Conservation (phyloP, 2,888 invertebrate genomes). For the Diaphora mendica region DNA sequence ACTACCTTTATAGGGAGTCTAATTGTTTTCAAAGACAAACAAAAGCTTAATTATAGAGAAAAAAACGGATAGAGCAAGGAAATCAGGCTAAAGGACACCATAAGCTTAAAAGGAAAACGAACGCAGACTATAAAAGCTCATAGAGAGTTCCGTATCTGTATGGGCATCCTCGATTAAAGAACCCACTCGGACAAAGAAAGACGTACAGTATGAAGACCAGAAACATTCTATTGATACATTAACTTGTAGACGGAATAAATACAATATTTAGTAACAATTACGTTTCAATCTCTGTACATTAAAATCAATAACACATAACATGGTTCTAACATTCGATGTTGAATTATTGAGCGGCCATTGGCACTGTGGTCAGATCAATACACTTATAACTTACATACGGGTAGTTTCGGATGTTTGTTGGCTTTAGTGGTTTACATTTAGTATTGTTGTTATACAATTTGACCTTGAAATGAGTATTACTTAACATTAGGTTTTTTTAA, state of each 20-base stretch:
- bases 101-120: neutral
- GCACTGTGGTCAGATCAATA: conserved; percentile 43
- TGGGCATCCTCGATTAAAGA: neutral
- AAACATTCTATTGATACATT: neutral
- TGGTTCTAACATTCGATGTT: conserved; percentile 37
- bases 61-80: too few relatives aligned
- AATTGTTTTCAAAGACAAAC: neutral
- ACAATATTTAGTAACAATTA: conserved; percentile 32
- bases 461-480: neutral
- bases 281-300: conserved; percentile 24
- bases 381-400: conserved; percentile 27
- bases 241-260: conserved; percentile 11
- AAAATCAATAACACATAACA: conserved; percentile 45
- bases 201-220: neutral
- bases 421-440: conserved; percentile 15
- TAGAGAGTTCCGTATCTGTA: neutral
- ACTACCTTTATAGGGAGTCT: neutral
- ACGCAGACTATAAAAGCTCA: neutral
- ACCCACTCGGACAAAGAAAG: neutral
- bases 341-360: conserved; percentile 43
- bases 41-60: neutral
- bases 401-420: conserved; percentile 27
- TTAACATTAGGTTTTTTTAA: neutral
- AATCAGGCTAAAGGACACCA: too few relatives aligned
- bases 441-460: neutral